Conservation (phyloP, 2,888 invertebrate genomes). For the Rhogogaster chlorosoma region DNA sequence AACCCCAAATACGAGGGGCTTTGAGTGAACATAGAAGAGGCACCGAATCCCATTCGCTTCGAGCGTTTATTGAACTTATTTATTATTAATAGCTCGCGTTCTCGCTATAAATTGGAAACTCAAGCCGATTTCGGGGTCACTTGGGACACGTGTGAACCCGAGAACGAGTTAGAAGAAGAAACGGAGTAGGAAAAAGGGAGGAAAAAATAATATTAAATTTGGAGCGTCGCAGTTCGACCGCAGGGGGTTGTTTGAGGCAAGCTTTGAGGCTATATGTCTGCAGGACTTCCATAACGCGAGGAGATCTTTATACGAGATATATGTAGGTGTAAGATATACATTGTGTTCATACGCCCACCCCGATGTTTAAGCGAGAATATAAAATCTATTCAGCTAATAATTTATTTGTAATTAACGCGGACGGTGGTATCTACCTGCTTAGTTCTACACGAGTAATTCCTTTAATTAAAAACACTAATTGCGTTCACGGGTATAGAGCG, state of each 20-base stretch:
- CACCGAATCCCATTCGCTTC: constrained; percentile 9
- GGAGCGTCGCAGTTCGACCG: background rate
- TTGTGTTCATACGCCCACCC: background rate
- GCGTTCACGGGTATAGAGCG: constrained; percentile 47
- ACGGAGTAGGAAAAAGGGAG: background rate
- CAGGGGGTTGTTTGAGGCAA: background rate
- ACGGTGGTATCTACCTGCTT: constrained; percentile 46
- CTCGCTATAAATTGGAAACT: constrained; percentile 4
- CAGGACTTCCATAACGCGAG: background rate
- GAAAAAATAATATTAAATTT: background rate
- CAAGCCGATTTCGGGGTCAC: background rate
- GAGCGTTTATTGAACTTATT: constrained; percentile 39
- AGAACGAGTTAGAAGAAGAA: background rate
- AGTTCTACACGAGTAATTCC: constrained; percentile 47
- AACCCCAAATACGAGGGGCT: constrained; percentile 34
- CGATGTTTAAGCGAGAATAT: constrained; percentile 21
- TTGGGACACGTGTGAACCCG: constrained; percentile 5
- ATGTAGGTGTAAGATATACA: background rate
- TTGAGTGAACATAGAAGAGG: background rate
- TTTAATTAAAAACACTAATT: constrained; percentile 51
- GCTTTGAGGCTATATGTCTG: background rate
- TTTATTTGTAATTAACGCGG: constrained; percentile 47
- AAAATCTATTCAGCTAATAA: constrained; percentile 41
- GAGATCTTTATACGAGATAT: background rate
- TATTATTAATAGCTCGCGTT: constrained; percentile 17